These are phyloP conservation scores for Tricholaema leucomelas DNA, from an alignment of 2,113 vertebrate species.

Conservation along the genomic window DNA sequence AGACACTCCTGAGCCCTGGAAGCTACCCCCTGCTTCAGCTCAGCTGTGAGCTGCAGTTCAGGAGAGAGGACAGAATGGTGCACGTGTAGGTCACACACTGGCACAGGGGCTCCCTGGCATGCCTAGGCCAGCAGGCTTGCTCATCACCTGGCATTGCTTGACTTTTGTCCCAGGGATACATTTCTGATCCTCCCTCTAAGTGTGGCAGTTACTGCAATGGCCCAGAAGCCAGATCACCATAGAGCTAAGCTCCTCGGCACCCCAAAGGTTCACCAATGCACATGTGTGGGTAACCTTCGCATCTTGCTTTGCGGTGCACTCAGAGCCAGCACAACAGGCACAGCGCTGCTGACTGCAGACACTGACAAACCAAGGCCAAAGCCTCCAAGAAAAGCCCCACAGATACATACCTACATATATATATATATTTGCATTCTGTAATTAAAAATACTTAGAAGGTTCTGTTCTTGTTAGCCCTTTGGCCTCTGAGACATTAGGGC, in stretches of 20 bases:
- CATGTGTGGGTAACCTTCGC: no score
- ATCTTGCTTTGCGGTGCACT: neutral
- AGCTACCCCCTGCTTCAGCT: neutral
- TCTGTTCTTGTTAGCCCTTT: neutral
- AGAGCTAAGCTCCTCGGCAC: neutral
- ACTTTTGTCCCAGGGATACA: neutral
- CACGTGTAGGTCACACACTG: neutral
- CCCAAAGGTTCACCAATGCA: neutral
- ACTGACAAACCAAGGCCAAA: neutral
- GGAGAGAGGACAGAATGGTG: rapidly evolving
- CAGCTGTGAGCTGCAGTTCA: neutral
- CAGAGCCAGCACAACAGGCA: neutral
- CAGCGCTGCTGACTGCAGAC: neutral
- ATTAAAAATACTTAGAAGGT: neutral
- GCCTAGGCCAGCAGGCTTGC: neutral
- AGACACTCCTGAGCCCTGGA: neutral
- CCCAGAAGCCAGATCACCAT: neutral
- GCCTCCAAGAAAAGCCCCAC: neutral
- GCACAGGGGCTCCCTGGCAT: neutral
- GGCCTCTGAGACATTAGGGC: neutral
- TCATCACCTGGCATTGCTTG: neutral
- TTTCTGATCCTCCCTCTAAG: neutral
- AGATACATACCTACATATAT: no score
- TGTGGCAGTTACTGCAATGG: neutral
- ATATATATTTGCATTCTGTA: neutral